Evolutionary conservation across 2,888 invertebrate species (phyloP), one percentile per base, ranked within the genome.

Genomic region (Mesorhabditis spiculigera): DNA sequence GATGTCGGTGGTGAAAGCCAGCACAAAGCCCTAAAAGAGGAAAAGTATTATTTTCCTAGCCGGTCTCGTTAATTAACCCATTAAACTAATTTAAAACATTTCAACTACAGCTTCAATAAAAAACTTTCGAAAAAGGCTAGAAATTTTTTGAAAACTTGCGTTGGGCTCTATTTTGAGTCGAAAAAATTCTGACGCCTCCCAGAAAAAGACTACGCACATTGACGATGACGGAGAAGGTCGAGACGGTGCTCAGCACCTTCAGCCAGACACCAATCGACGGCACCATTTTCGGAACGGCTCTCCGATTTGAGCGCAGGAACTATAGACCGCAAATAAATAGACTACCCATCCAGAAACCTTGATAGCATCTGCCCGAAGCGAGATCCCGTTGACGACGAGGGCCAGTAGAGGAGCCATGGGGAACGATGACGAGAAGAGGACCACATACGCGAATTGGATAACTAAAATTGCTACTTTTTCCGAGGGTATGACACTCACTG

Each of bases 21-120:
- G n/a, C 58, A 50, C 58, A 50, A 50, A 50, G 58, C 58, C 58
- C 58, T 50, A 50, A 50, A n/a, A 50, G n/a, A 13, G n/a, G n/a
- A 50, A 13, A 10, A 50, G 58, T 28, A 28, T 28, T 28, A 28
- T 28, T 28, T 28, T 3, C 28, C 28, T 28, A 28, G 28, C 28
- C 28, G 28, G 28, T 3, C 28, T 28, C 28, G 28, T 28, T 28
- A 28, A 28, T 28, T 28, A 28, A 28, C 28, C 3, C 28, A 28
- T 28, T 28, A 28, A 28, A 28, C 28, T 28, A 28, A 28, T 28
- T 28, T 28, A 28, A 28, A 28, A 28, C 28, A 3, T 28, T 28
- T 28, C 28, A 28, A 28, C 28, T 28, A 3, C 28, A 28, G 28
- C 28, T 28, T 28, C 28, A 28, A 28, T 28, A 28, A 28, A 28